Evolutionary conservation across 2,888 invertebrate species (phyloP), one percentile per base, ranked within the genome.

Genomic region (Caenorhabditis auriculariae): DNA sequence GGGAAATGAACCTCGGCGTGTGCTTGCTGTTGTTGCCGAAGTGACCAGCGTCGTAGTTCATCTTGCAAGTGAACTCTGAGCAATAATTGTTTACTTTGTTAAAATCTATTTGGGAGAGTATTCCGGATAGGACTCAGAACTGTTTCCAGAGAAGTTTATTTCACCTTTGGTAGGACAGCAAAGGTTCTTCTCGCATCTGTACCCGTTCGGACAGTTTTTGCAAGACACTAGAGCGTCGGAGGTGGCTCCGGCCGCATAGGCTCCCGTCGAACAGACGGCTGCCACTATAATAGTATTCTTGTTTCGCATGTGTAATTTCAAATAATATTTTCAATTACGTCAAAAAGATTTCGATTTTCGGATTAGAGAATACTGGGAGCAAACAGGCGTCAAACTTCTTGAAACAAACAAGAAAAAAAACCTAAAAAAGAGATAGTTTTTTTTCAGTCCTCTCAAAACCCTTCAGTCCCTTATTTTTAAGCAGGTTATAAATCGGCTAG

Each of bases 11-110:
- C 58, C 75, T 70, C 37, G 78, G 78, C 9, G 73, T 78, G 42
- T 78, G 78, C 15, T 71, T 70, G 29, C 78, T 73, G 43, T 49
- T 64, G 9, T 61, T 54, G 2, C 74, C 74, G 47, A 76, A 79
- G 44, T 71, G 65, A 17, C 79, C 79, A 4, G 79, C 77, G 45
- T 80, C 79, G 48, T 79, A 79, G 24, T 75, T 68, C 3, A 77
- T 57, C 9, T 54, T 44, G 41, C 79, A 79, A 1, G 69, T 71
- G 50, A 55, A 50, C 60, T 76, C 75, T 75, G 52, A 54, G 26
- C 24, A 54, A 55, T 32, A 42, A 27, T 53, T 29, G 19, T 53
- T n/a, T 19, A 19, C 15, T 6, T 53, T 38, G 21, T 26, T 21
- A 41, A 9, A 32, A 32, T 7, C 7, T 32, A 9, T 32, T 32